Evolutionary conservation across 2,888 invertebrate genomes (phyloP).

Genomic region (Apodemia mormo): DNA sequence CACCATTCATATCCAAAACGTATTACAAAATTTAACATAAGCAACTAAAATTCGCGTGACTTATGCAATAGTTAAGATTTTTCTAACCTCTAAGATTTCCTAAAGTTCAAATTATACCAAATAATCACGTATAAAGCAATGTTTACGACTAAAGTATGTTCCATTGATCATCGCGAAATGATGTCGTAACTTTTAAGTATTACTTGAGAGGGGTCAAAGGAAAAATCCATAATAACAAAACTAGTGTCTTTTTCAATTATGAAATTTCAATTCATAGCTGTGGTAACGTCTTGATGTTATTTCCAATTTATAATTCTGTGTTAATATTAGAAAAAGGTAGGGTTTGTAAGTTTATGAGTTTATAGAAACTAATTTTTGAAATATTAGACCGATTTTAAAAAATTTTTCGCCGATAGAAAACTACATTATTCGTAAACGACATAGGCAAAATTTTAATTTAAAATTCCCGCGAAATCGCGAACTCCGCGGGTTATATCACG

Average conservation of each 20-base stretch:
- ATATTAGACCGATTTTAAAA: too few relatives aligned
- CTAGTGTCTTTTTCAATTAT: background rate
- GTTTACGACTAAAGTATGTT: conserved; percentile 1
- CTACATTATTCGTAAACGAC: too few relatives aligned
- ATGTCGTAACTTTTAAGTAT: conserved; percentile 6
- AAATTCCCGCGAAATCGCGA: too few relatives aligned
- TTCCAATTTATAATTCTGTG: too few relatives aligned
- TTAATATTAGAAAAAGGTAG: too few relatives aligned
- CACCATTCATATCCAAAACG: background rate
- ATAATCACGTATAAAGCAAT: conserved; percentile 12
- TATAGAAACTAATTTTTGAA: too few relatives aligned
- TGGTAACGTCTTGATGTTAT: too few relatives aligned
- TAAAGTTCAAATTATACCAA: conserved; percentile 7
- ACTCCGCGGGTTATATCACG: too few relatives aligned
- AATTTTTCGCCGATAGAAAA: too few relatives aligned
- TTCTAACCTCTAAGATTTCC: background rate
- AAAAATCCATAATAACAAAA: background rate
- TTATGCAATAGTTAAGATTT: background rate
- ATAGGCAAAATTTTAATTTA: too few relatives aligned
- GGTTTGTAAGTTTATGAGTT: too few relatives aligned
- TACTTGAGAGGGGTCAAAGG: conserved; percentile 3
- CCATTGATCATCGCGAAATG: background rate
- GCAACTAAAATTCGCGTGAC: background rate
- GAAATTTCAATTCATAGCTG: background rate
- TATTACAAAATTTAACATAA: background rate